Percentiles rank a stretch among this genome's conserved stretches.
Evolutionary conservation across 2,797 vertebrate genomes (phyloP).

Genomic region (Melanogrammus aeglefinus): DNA sequence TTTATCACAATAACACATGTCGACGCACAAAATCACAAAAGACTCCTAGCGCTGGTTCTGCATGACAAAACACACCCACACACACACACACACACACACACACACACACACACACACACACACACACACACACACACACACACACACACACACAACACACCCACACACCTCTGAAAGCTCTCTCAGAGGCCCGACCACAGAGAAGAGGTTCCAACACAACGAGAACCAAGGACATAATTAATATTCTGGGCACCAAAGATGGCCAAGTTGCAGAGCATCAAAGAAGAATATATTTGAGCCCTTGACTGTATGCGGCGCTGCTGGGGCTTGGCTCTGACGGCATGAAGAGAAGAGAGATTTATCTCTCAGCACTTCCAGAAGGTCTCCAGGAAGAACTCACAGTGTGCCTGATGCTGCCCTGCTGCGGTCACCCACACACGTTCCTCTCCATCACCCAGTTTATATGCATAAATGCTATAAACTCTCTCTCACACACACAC

Average conservation of each 20-base stretch:
- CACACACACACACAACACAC: not conserved
- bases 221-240: conserved; percentile 62
- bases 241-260: conserved; percentile 65
- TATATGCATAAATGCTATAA: conserved; percentile 24
- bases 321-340: conserved; percentile 44
- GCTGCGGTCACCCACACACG: not conserved
- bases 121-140: conserved; percentile 15
- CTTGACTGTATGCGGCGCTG: conserved; percentile 39
- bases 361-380: conserved; percentile 29
- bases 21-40: not conserved
- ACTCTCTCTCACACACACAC: conserved; percentile 1
- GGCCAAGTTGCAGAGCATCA: conserved; percentile 59
- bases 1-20: not conserved
- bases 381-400: conserved; percentile 12
- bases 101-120: conserved; percentile 15
- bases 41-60: not conserved
- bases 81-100: no score
- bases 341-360: conserved; percentile 51
- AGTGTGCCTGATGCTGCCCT: not conserved
- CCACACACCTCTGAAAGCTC: conserved; percentile 32
- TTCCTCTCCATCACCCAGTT: conserved; percentile 13
- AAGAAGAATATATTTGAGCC: conserved; percentile 51
- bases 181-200: conserved; percentile 30
- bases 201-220: conserved; percentile 15
- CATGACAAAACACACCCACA: conserved; percentile 10